These are phyloP conservation scores for Caenorhabditis elegans DNA, from an alignment of 1,140 invertebrate genomes.

Conservation along the genomic window WBcel235 BX284606.5:9419501-9420000, in stretches of 20 bases:
- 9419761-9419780: neutral
- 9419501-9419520: conserved; percentile 53
- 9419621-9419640: neutral
- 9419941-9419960: conserved; percentile 12
- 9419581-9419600: conserved; percentile 68
- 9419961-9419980: neutral
- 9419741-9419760: conserved; percentile 1
- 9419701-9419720: neutral
- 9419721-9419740: no score
- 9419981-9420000: neutral
- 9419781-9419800: neutral
- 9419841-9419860: neutral
- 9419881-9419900: neutral
- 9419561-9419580: conserved; percentile 78
- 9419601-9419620: neutral
- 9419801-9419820: neutral
- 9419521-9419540: conserved; percentile 47
- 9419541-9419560: conserved; percentile 72
- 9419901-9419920: neutral
- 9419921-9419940: conserved; percentile 3
- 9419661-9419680: neutral
- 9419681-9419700: conserved; percentile 18
- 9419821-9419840: neutral
- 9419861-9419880: neutral
- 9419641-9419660: neutral